Conservation (phyloP, 2,888 invertebrate genomes). For the Lasius fuliginosus region DNA sequence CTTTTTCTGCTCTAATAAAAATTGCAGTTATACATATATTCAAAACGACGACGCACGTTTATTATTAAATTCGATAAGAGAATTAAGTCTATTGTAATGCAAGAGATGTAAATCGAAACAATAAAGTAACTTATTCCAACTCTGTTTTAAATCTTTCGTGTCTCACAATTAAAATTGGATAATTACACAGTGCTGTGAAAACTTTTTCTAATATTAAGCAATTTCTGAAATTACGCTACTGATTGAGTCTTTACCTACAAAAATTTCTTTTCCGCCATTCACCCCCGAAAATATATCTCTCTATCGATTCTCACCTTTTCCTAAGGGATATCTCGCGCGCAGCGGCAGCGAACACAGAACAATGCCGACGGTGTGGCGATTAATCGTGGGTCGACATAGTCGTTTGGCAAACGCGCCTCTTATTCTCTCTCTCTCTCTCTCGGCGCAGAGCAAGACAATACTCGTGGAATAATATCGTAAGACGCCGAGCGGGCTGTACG, state of each 20-base stretch:
- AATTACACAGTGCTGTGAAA: not conserved
- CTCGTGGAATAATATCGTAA: conserved; percentile 73
- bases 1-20: not conserved
- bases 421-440: not conserved
- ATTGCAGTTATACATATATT: not conserved
- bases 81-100: not conserved
- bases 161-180: not conserved
- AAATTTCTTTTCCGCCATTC: not conserved
- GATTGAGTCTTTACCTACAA: conserved; percentile 2
- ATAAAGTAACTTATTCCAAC: not conserved
- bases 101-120: not conserved
- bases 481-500: conserved; percentile 56
- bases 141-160: not conserved
- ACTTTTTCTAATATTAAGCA: not conserved
- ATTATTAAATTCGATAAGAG: not conserved
- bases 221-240: not conserved
- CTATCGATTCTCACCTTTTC: conserved; percentile 22
- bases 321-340: not conserved
- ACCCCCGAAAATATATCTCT: not conserved
- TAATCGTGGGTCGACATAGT: conserved; percentile 67
- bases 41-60: not conserved
- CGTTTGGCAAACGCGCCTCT: conserved; percentile 66
- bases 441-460: conserved; percentile 64
- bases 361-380: conserved; percentile 66
- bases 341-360: conserved; percentile 38